Evolutionary conservation across 92 coral and sea anemone species (phyloP), one percentile per base, ranked within the genome.

Genomic region (Heteractis magnifica): DNA sequence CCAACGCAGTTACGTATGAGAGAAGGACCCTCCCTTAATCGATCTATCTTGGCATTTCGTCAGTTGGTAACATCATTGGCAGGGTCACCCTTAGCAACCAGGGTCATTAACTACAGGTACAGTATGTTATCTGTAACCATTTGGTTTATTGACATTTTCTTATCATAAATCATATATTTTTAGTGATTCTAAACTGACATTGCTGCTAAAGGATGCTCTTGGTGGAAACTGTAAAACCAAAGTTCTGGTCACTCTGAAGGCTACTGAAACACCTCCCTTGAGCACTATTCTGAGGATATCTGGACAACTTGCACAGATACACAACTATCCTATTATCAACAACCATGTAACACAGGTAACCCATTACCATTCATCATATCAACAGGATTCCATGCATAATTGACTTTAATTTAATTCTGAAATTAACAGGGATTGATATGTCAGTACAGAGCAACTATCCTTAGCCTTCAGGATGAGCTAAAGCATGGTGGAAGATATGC

Each of bases 1-100:
- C 93, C 94, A 13, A 93, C 92, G 19, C 94, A 93, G 79, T 90
- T 93, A 20, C 88, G 94, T 8, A 93, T 93, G 97, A 91, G 94
- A 77, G 97, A 93, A 87, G 97, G 97, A 4, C 94, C 91, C 75
- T 84, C 93, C 10, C 77, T 93, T 11, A 93, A 93, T 86, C 82
- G 91, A 49, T 87, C 94, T 49, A 73, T 93, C 21, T 65, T 89
- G 18, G 85, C 97, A 49, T 88, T 93, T 56, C 82, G 82, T 48
- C 88, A 89, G 58, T 81, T 91, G 71, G 94, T 93, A 13, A 74
- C 82, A 49, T 71, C 86, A 34, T 68, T 93, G 60, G 87, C 97
- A 16, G 86, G 87, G 9, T 87, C 95, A 12, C 91, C 89, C 53
- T 59, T 48, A 58, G 55, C 91, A 50, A 75, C 93, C 11, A 89